These are phyloP conservation scores for Hormaphis cornu DNA, from an alignment of 1,140 invertebrate species.

Conservation along the genomic window DNA sequence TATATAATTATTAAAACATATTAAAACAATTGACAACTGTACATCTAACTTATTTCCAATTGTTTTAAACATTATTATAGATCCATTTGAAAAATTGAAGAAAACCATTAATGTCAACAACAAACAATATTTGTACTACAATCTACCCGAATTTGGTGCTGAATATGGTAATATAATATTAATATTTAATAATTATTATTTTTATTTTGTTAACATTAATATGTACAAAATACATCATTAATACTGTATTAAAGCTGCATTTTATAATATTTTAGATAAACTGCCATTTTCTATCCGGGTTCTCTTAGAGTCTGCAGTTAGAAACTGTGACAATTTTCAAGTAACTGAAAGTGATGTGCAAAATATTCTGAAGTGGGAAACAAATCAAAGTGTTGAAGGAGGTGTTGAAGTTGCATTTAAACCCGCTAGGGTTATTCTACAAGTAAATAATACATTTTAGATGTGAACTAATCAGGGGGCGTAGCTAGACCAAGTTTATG, in stretches of 20 bases:
- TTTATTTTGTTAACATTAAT: neutral
- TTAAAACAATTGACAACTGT: neutral
- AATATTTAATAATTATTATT: neutral
- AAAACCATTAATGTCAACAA: slow-evolving; percentile 57
- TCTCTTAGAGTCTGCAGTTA: slow-evolving; percentile 85
- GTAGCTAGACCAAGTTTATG: too few relatives aligned
- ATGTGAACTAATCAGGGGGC: neutral
- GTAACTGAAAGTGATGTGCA: slow-evolving; percentile 75
- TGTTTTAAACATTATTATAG: slow-evolving; percentile 39
- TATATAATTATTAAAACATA: too few relatives aligned
- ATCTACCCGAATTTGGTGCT: slow-evolving; percentile 55
- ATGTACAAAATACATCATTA: neutral
- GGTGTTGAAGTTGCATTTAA: slow-evolving; percentile 92
- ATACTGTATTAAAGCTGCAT: neutral
- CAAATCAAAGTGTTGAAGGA: slow-evolving; percentile 55
- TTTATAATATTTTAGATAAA: slow-evolving; percentile 48
- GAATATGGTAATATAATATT: slow-evolving; percentile 62
- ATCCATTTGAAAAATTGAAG: slow-evolving; percentile 60
- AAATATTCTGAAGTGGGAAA: slow-evolving; percentile 85
- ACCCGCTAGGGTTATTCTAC: slow-evolving; percentile 88
- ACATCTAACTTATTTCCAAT: too few relatives aligned
- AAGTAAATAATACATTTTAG: slow-evolving; percentile 49
- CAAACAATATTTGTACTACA: slow-evolving; percentile 64
- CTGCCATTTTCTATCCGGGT: slow-evolving; percentile 92
- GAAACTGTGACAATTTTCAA: slow-evolving; percentile 95